Base-by-base conservation (phyloP, 2,797 vertebrate genomes). In the Acanthiza pusilla region DNA sequence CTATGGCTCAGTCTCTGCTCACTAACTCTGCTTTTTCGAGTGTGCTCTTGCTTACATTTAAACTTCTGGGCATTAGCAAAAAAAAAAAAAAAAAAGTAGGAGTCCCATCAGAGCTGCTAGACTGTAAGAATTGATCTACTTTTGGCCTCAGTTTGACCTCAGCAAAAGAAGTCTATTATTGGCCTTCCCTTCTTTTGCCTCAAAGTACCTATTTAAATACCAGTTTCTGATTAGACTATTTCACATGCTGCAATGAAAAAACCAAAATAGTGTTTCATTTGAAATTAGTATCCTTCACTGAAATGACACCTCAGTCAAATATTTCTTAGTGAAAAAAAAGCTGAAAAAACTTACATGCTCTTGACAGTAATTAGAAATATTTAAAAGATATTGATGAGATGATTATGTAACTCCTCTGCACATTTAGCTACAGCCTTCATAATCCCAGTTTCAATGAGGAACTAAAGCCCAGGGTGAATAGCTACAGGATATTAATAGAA, bases 91-190 rank as follows among this genome's bases (percentile, higher is more conserved):
- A 66, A 75, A 58, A 66, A 1, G 13, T 3, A 77, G 77, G 12
- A 78, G 30, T 51, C 51, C 54, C 15, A 70, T 71, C 43, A 92
- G 36, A 96, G 43, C 22, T 93, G 74, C 79, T 65, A 93, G 88
- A 80, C 73, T 96, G 63, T 67, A 38, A 88, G 45, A 89, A 94
- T 48, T 87, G 25, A 95, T 70, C 75, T 92, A 68, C 72, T 91
- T 95, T 38, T 92, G 94, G 77, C 81, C 92, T 96, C 13, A 87
- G 78, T 84, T 50, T 92, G 73, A 94, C 43, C 73, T 95, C 83
- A 95, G 63, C 62, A 91, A 82, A 96, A 93, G 25, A 78, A 85
- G 67, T 34, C 27, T 57, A 16, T 81, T 76, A 68, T 18, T 66
- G 6, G 18, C 25, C 62, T 77, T 92, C 63, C 66, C 26, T 81